Evolutionary conservation across 2,113 vertebrate genomes (phyloP), one percentile per base, ranked within the genome.

Genomic region (Gymnocephalus cernua): DNA sequence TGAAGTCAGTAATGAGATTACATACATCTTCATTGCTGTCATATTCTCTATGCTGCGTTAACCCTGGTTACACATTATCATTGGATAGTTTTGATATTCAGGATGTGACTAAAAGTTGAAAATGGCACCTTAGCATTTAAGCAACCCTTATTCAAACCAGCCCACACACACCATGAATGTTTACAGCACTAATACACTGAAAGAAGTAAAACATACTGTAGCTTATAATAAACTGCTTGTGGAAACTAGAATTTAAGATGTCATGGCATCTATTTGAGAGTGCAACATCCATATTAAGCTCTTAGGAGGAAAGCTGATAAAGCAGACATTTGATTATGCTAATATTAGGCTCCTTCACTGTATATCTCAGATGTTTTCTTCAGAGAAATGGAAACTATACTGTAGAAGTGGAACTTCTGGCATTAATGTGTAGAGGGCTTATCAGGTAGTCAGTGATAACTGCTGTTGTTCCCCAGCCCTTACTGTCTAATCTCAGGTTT

Each of bases 401-500:
- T 51, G 64, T 67, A 16, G 45, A 47, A 32, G 47, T 77, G 53
- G 41, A 59, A 59, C 58, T 65, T 41, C 29, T 35, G 58, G 75
- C 35, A 21, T 73, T n/a, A 63, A 67, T 53, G 19, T 59, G 67
- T 48, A 59, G 35, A 44, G 45, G 35, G 21, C 23, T 66, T 15
- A 41, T 74, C 59, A 48, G 38, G 48, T 29, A 54, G 29, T 63
- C 47, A 11, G 10, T 53, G 25, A 62, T 41, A 45, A 67, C 21
- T 53, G 21, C n/a, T n/a, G n/a, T 53, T 48, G 53, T 58, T 64
- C n/a, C 64, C 9, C 9, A 8, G 45, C 61, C 23, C 15, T 67
- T n/a, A 12, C n/a, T 73, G 53, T 83, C 54, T 32, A 56, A 80
- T 78, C 88, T 90, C 86, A 89, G 81, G 88, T 84, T 83, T 79